These are phyloP conservation scores for Emydura subglobosa DNA, from an alignment of 2,113 vertebrate species.

Conservation along the genomic window DNA sequence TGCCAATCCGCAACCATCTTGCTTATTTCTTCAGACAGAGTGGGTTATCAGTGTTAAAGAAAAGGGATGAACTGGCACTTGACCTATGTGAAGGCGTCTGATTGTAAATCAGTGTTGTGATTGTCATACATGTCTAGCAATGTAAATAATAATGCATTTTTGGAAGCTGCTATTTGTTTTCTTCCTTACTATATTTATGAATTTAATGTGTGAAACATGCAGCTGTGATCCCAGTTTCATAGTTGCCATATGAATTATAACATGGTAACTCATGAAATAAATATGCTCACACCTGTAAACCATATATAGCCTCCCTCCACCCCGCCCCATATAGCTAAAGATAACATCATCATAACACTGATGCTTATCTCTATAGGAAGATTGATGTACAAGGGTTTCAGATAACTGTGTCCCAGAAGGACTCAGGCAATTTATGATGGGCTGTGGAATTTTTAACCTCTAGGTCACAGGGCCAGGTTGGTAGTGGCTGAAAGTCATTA, in stretches of 20 bases:
- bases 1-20: neutral
- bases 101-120: conserved; percentile 18
- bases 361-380: neutral
- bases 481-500: neutral
- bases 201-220: conserved; percentile 24
- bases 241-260: conserved; percentile 21
- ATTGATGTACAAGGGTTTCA: neutral
- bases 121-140: neutral
- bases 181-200: conserved; percentile 52
- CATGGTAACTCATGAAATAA: conserved; percentile 11
- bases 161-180: conserved; percentile 40
- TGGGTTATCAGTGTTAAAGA: neutral
- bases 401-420: neutral
- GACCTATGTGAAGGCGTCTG: neutral
- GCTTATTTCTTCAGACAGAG: neutral
- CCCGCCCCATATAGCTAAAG: neutral
- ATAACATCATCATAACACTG: neutral
- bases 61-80: neutral
- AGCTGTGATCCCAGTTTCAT: conserved; percentile 33
- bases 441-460: neutral
- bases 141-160: conserved; percentile 31
- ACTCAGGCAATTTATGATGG: neutral
- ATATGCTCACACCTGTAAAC: neutral
- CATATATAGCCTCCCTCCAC: neutral
- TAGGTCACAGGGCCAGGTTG: neutral